Conservation (phyloP, 1,140 invertebrate species). For the Neocloeon triangulifer region DNA sequence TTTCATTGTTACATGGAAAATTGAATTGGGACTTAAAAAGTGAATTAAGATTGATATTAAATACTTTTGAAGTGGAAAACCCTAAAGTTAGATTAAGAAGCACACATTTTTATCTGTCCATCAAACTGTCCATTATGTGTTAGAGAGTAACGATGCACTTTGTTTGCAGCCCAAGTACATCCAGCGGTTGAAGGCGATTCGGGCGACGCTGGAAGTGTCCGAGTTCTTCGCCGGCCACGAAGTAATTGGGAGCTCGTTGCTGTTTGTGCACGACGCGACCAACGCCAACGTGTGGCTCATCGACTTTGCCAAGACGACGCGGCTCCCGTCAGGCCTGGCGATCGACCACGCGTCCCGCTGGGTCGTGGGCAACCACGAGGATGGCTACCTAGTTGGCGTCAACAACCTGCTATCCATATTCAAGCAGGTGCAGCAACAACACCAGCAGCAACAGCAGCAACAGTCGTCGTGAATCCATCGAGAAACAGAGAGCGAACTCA, state of each 20-base stretch:
- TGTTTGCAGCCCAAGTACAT: conserved; percentile 55
- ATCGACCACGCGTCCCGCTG: conserved; percentile 68
- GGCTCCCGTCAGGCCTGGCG: conserved; percentile 43
- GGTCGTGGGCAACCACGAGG: conserved; percentile 95
- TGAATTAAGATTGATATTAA: too few species aligned
- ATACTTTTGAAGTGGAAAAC: too few species aligned
- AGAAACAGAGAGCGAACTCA: too few species aligned
- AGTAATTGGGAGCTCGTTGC: conserved; percentile 79
- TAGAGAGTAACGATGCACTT: too few species aligned
- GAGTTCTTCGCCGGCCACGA: conserved; percentile 80
- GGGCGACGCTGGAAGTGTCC: conserved; percentile 54
- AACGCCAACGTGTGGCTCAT: conserved; percentile 90
- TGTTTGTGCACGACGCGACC: conserved; percentile 83
- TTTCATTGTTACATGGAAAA: too few species aligned
- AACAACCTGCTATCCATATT: conserved; percentile 85
- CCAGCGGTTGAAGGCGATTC: conserved; percentile 59
- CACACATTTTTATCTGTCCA: too few species aligned
- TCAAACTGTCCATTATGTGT: too few species aligned
- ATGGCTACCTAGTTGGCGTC: conserved; percentile 86
- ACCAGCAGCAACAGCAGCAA: conserved; percentile 14
- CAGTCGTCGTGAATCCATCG: too few species aligned
- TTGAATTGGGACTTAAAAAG: too few species aligned
- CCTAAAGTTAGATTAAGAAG: too few species aligned
- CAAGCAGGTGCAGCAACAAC: conserved; percentile 24
- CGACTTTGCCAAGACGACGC: conserved; percentile 90